Evolutionary conservation across 2,113 vertebrate species (phyloP), one percentile per base, ranked within the genome.

Genomic region (Ameiurus melas): DNA sequence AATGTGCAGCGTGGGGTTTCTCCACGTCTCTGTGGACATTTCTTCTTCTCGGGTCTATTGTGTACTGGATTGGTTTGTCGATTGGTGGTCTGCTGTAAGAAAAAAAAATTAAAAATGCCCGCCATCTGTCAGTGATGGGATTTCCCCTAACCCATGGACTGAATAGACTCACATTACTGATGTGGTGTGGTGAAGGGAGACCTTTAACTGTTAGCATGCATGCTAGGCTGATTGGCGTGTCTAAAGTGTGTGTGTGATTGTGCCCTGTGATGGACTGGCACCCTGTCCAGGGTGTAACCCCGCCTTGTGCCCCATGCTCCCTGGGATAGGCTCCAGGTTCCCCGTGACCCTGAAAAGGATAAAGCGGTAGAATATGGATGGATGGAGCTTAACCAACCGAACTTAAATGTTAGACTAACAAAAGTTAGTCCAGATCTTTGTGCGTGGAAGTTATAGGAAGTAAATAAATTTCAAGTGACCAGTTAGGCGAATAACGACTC

Each of bases 121-220:
- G 57, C 58, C 60, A 77, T 66, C 68, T 90, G 83, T 85, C 89
- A 81, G 83, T 60, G 79, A 88, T 80, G 60, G 87, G 81, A 70
- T 84, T 88, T 90, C 89, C 89, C 70, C 71, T 53, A 53, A 53
- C n/a, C 51, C 64, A 8, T 81, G 58, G 16, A 51, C 25, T 70
- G 53, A 88, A 86, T 43, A 78, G 64, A n/a, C 78, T 30, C n/a
- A 9, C 62, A 58, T 17, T 75, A 53, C 53, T 64, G 70, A 3
- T 30, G 9, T 75, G 51, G 6, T 75, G 22, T 22, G 30, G 27
- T 43, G 20, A 62, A 12, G 20, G 19, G 20, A 39, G 55, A 20
- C 30, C 19, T 36, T 36, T 39, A 39, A n/a, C 47, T 51, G 36
- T 36, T 36, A 36, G 2, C 36, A 36, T 36, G 36, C n/a, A n/a